Evolutionary conservation across 2,888 invertebrate genomes (phyloP), one percentile per base, ranked within the genome.

Genomic region (Drosophila affinis): DNA sequence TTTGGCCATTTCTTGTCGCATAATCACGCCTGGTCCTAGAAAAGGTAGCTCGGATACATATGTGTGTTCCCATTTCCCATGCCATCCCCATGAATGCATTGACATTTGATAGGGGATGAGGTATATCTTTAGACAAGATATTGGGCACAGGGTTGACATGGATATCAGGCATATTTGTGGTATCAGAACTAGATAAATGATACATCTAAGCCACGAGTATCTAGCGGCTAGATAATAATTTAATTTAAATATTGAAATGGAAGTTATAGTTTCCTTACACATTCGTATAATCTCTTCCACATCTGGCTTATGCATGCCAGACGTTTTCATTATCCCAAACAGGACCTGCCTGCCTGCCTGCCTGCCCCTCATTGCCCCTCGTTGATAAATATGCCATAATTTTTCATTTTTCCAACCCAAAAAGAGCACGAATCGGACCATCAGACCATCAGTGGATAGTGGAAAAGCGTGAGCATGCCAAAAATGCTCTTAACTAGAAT

Each of bases 401-500:
- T 81, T 74, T 72, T 67, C 57, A 61, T 61, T 65, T 56, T 60
- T 59, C 60, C 55, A 39, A 18, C 54, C 54, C 46, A 70, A 71
- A 70, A 52, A 45, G 18, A 56, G 29, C 12, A 39, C 39, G 39
- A 9, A 45, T 44, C 29, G 39, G 7, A 39, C n/a, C 39, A 39
- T 39, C 39, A 14, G 17, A 81, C 68, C 21, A 21, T 3, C 45
- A 51, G 21, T 24, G 39, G 45, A 46, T 45, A 51, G 21, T 24
- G 39, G 45, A 44, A 55, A 48, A 32, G 18, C 49, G 85, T 85
- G 85, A 81, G 85, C 87, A 85, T 85, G 87, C 79, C 81, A 85
- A 87, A 87, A 87, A 86, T 81, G 86, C 86, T 83, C 88, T 85
- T 85, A 85, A 85, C 81, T 85, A 78, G 86, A 87, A 83, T 87